phyloP scores from a whole-genome alignment of 2,888 invertebrate genomes.

The Caenorhabditis sp. region DNA sequence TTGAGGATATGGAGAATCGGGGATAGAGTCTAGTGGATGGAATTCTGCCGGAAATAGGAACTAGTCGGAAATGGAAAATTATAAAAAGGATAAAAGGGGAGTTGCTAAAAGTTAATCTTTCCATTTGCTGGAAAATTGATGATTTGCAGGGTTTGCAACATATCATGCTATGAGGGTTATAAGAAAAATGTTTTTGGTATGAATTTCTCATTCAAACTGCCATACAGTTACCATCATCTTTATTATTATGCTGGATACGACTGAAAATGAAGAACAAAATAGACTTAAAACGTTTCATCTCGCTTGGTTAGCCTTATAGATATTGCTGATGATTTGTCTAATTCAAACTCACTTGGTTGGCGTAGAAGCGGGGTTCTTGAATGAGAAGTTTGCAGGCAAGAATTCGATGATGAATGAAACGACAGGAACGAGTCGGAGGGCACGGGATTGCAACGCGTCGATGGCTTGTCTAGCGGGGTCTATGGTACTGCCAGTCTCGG shows the following conservation, averaged over 20 bases:
- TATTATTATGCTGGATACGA: constrained; percentile 6
- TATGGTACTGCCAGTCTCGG: constrained; percentile 79
- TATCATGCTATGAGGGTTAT: constrained; percentile 41
- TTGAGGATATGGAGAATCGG: constrained; percentile 19
- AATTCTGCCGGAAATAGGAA: constrained; percentile 26
- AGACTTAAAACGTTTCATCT: too few relatives aligned
- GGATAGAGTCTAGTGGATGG: constrained; percentile 14
- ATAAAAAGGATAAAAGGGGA: background rate
- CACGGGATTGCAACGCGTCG: constrained; percentile 80
- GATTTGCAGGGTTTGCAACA: constrained; percentile 37
- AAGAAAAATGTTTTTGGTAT: background rate
- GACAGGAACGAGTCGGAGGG: constrained; percentile 80
- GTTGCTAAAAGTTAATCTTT: constrained; percentile 29
- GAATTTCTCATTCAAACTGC: background rate
- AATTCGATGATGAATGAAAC: constrained; percentile 80
- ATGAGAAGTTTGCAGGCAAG: constrained; percentile 76
- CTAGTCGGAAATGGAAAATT: constrained; percentile 6
- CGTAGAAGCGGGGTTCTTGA: constrained; percentile 72
- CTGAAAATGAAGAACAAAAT: constrained; percentile 13
- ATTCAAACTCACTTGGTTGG: constrained; percentile 64
- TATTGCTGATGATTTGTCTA: background rate
- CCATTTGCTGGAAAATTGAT: constrained; percentile 1
- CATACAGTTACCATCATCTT: constrained; percentile 19
- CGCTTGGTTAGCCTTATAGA: too few relatives aligned
- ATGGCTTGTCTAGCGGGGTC: constrained; percentile 81